phyloP scores from a whole-genome alignment of 1,140 invertebrate genomes.

The Danaus melanippus region DNA sequence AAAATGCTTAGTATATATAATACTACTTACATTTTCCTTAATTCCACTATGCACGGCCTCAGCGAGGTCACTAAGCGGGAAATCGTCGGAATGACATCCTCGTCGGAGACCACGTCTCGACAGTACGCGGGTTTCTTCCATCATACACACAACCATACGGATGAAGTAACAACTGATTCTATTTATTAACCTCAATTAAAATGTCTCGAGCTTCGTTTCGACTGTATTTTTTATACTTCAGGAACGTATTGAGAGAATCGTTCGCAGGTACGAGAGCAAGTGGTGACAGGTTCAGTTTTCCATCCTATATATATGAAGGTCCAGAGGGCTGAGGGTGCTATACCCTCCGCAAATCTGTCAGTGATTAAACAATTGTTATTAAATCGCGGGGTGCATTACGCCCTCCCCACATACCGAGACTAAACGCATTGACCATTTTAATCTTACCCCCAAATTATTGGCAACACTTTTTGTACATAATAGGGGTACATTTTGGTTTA shows the following conservation, averaged over 20 bases:
- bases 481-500: too few species aligned
- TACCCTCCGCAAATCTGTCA: slow-evolving; percentile 34
- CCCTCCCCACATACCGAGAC: slow-evolving; percentile 13
- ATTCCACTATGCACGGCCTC: slow-evolving; percentile 16
- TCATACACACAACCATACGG: background rate
- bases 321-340: slow-evolving; percentile 28
- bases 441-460: too few species aligned
- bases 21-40: slow-evolving; percentile 16
- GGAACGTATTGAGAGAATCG: slow-evolving; percentile 9
- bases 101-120: slow-evolving; percentile 24
- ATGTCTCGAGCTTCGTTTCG: too few species aligned
- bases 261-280: slow-evolving; percentile 12
- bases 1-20: background rate
- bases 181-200: too few species aligned
- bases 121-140: slow-evolving; percentile 18
- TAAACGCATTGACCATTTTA: background rate
- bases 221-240: background rate
- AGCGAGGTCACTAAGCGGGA: slow-evolving; percentile 18
- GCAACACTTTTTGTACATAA: too few species aligned
- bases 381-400: slow-evolving; percentile 5
- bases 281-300: slow-evolving; percentile 11
- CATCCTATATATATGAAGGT: slow-evolving; percentile 26
- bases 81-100: slow-evolving; percentile 13
- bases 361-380: slow-evolving; percentile 35
- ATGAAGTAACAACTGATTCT: too few species aligned